These are phyloP conservation scores for Lagenorhynchus albirostris DNA, from an alignment of 2,113 vertebrate genomes.

Conservation along the genomic window DNA sequence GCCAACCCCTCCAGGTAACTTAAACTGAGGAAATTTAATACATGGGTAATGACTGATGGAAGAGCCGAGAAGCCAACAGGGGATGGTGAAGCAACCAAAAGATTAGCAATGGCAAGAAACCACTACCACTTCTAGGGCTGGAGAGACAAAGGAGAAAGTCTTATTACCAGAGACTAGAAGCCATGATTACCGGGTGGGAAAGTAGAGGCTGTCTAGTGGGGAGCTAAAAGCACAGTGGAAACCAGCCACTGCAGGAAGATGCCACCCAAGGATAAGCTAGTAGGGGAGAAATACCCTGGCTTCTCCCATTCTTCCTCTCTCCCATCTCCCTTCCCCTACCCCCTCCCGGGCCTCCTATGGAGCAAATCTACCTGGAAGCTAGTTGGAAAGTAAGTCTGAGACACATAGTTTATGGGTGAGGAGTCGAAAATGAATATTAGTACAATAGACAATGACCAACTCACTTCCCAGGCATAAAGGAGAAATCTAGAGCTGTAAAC, in stretches of 20 bases:
- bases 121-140: not conserved
- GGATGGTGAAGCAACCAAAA: not conserved
- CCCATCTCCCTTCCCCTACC: not conserved
- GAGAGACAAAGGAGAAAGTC: not conserved
- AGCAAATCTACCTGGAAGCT: not conserved
- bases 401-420: not conserved
- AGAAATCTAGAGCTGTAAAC: not conserved
- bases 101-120: not conserved
- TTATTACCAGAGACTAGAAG: not conserved
- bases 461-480: not conserved
- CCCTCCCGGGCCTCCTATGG: rapidly evolving
- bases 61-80: not conserved
- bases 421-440: not conserved
- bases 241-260: not conserved
- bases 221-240: not conserved
- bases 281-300: not conserved
- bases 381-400: not conserved
- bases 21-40: not conserved
- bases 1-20: not conserved
- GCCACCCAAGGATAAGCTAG: not conserved
- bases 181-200: not conserved
- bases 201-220: not conserved
- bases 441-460: not conserved
- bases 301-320: not conserved
- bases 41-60: not conserved